phyloP scores from a whole-genome alignment of 2,888 invertebrate species.

The Apeira syringaria region DNA sequence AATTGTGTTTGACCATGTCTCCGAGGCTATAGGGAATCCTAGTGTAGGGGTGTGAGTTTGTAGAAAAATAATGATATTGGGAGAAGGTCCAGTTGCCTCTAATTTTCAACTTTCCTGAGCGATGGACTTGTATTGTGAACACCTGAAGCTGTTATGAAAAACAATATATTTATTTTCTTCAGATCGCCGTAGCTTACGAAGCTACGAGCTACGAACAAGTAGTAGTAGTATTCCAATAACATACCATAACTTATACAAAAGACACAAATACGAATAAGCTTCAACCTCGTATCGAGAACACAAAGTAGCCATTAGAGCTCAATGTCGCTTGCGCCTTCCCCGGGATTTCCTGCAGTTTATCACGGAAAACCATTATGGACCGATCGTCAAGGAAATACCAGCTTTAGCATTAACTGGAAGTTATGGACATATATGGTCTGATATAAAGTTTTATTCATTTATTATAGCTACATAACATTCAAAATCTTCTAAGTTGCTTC shows the following conservation, averaged over 20 bases:
- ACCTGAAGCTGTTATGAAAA: too few species aligned
- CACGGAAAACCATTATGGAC: constrained; percentile 37
- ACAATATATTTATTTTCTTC: not conserved
- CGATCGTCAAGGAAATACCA: constrained; percentile 24
- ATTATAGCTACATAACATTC: constrained; percentile 26
- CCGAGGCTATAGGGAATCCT: too few species aligned
- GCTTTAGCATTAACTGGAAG: constrained; percentile 20
- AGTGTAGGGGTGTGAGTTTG: too few species aligned
- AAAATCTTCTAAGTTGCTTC: constrained; percentile 15
- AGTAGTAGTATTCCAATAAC: not conserved
- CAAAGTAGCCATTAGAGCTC: constrained; percentile 10
- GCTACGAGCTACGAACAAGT: too few species aligned
- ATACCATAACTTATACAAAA: not conserved
- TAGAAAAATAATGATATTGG: too few species aligned
- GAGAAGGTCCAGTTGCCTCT: too few species aligned
- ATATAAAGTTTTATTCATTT: too few species aligned
- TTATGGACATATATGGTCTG: too few species aligned
- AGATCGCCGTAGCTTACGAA: too few species aligned
- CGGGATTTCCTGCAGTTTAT: constrained; percentile 51
- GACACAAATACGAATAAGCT: not conserved
- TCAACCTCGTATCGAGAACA: constrained; percentile 5
- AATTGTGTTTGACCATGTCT: too few species aligned
- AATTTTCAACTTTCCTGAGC: too few species aligned
- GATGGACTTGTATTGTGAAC: too few species aligned
- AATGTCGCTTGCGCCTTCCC: constrained; percentile 28